Evolutionary conservation across 2,797 vertebrate genomes (phyloP), one percentile per base, ranked within the genome.

Genomic region (Clarias pachynema): DNA sequence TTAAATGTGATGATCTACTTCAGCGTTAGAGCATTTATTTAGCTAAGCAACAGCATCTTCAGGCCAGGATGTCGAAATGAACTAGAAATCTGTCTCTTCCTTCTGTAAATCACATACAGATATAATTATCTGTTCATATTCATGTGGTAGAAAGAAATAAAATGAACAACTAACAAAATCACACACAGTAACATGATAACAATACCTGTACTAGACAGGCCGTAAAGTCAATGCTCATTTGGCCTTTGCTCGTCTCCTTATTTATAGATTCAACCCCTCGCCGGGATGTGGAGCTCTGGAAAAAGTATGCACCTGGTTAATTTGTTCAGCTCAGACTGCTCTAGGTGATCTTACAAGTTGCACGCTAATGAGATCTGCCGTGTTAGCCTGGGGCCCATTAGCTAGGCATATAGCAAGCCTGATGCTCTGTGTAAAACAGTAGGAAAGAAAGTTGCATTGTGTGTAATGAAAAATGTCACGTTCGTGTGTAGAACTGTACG

Each of bases 231-330:
- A 53, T 3, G 10, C 82, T 75, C n/a, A 81, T 79, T 86, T 86
- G 57, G 29, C 49, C 57, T 62, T 40, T 8, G 14, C n/a, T 79
- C 24, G 37, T 40, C 53, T 86, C 62, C 37, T 18, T 86, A 87
- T 86, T 89, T 85, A 84, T 65, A 60, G 44, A 74, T 62, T 72
- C 84, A 65, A 79, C 72, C 73, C 72, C 16, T 63, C 62, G 68
- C 34, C 34, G 66, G 73, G 82, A 74, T 60, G 66, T 40, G n/a
- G 70, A 81, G 66, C 15, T 81, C 26, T 72, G n/a, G 53, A 83
- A 6, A 72, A 56, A 37, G 26, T 20, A 63, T 14, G 62, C 59
- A 74, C 40, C 68, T 57, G 40, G 49, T 60, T 84, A 82, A 86
- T 87, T 79, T 65, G 78, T 34, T 79, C 59, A 79, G 73, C 74